Base-by-base conservation (phyloP, 2,113 vertebrate genomes). In the Pterocles burchelli region DNA sequence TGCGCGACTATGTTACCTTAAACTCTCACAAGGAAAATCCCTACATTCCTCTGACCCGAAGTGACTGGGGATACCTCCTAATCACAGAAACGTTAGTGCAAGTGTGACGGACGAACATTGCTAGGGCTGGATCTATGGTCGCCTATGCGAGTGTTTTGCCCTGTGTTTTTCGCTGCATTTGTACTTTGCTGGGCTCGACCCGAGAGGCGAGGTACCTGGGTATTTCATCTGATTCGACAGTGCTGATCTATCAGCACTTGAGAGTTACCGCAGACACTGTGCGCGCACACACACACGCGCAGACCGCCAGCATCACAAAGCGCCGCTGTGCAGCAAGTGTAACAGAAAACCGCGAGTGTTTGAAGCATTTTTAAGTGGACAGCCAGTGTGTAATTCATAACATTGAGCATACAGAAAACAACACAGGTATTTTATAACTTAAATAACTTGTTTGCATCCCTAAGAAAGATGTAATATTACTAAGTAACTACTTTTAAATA, bases 211-310 rank as follows among this genome's bases (percentile, higher is more conserved):
- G 29, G 63, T 66, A 38, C 57, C 61, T 12, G 87, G 11, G 11
- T 33, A 10, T n/a, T 51, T 24, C 43, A 87, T 78, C 28, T 20
- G 76, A 57, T 29, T 33, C 72, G 12, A 11, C 54, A 45, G 43
- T 31, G 85, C 92, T 91, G 90, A 74, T 90, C n/a, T n/a, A 41
- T 58, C 93, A 87, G 88, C 95, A 31, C 7, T 43, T 62, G 51
- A 21, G 80, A 80, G 43, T 38, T 34, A n/a, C 51, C 73, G 79
- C 72, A 34, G 67, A 28, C 36, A 29, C 33, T 29, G 46, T 6
- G 7, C 9, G 3, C 45, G 16, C 25, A 19, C 46, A 31, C n/a
- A 11, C 22, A 8, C 49, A 58, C 18, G 10, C 49, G 6, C 26
- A 28, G 18, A 10, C 6, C 55, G 16, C 45, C 80, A 45, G 70